Base-by-base conservation (phyloP, 37 sponge, comb jelly and placozoan genomes). In the Axinella damicornis region DNA sequence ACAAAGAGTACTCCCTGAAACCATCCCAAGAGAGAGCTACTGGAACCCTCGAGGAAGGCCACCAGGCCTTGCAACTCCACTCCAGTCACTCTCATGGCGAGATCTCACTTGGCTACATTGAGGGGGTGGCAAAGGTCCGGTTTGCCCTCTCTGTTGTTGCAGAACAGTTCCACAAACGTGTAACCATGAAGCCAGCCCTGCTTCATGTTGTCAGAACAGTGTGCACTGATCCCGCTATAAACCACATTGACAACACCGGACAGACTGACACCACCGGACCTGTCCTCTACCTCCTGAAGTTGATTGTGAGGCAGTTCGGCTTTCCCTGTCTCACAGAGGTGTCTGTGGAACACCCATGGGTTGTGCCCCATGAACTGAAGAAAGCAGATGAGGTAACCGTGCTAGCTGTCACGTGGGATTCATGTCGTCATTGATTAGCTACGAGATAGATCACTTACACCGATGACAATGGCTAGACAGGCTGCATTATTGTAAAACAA, bases 281-380 rank as follows among this genome's bases (percentile, higher is more conserved):
- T 74, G 74, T 31, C 27, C 58, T 90, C 30, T 94, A 78, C 70
- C 61, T 94, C 13, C 24, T 86, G 40, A 94, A 87, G 72, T 84
- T 84, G 20, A 35, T 94, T 15, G 87, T 86, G 31, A 75, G 87
- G n/a, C 82, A 64, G 54, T 86, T 68, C 83, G 90, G 94, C 5
- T 40, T 87, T 34, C 37, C 74, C 25, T 79, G 75, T 46, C 64
- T 94, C 36, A 74, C 77, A 32, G 54, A 56, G 36, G 63, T 87
- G 12, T n/a, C 57, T 32, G 40, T 36, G 40, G 64, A 56, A 6
- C 83, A 63, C 28, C 4, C 59, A 20, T 91, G 91, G 91, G 56
- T 91, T 0, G 58, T 91, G 19, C 91, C 91, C 27, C 69, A 66
- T 27, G 21, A 22, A 19, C 79, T 90, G 18, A 34, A 40, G 2